Conservation (phyloP, 1,140 invertebrate species). For the Holcopasites calliopsidis region DNA sequence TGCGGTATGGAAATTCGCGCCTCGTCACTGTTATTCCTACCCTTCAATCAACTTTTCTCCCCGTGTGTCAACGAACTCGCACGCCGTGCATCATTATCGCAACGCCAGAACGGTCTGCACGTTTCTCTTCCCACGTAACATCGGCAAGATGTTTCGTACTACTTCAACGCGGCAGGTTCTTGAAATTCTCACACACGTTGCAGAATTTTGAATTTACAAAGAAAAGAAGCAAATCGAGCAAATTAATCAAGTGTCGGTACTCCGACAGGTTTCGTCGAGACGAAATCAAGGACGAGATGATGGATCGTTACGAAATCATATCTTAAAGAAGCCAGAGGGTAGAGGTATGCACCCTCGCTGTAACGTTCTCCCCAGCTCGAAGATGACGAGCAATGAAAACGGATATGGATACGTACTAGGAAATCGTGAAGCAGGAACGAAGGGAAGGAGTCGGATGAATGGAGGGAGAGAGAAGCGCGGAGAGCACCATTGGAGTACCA, state of each 20-base stretch:
- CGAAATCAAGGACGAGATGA: slow-evolving; percentile 52
- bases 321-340: slow-evolving; percentile 6
- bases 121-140: background rate
- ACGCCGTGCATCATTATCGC: slow-evolving; percentile 18
- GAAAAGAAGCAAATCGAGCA: no score
- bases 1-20: slow-evolving; percentile 56
- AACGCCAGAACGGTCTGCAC: background rate
- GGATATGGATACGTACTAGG: slow-evolving; percentile 14
- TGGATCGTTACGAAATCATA: slow-evolving; percentile 40
- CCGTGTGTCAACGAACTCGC: slow-evolving; percentile 24
- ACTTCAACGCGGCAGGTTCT: no score
- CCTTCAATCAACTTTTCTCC: slow-evolving; percentile 26
- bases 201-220: no score
- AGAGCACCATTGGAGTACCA: slow-evolving; percentile 36
- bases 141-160: no score
- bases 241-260: slow-evolving; percentile 50
- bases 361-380: background rate
- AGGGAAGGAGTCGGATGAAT: background rate
- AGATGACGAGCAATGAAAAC: slow-evolving; percentile 27
- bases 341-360: background rate
- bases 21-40: slow-evolving; percentile 29
- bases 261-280: slow-evolving; percentile 38
- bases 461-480: background rate
- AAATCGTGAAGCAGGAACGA: no score
- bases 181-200: no score